Base-by-base conservation (phyloP, 2,797 vertebrate species). In the Tokudaia muenninki region DNA sequence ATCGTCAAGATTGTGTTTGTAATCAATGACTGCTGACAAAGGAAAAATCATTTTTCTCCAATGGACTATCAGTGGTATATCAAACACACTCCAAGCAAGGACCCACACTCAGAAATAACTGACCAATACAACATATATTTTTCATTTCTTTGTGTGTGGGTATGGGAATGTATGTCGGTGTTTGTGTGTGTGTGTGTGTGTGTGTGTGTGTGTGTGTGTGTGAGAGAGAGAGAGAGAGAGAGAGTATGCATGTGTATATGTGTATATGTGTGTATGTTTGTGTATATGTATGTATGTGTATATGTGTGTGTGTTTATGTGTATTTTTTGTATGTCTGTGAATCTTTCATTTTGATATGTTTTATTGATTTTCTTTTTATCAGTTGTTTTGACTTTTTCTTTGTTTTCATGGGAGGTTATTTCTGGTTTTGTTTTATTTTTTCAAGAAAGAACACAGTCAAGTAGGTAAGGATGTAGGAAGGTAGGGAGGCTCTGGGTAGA, bases 281-380 rank as follows among this genome's bases (percentile, higher is more conserved):
- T 12, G 4, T 41, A 9, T 65, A 8, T 59, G 13, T 17, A 2
- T 17, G 2, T 70, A 5, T 16, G 31, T 16, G 14, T 63, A 9
- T 63, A 2, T 63, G 9, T 63, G 9, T 70, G 0, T 70, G 5
- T 31, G 6, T 50, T 1, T 16, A 1, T 10, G 8, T 21, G 31
- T 55, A 16, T 22, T 9, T 9, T 41, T 74, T 74, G 8, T 74
- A 31, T 79, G 29, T 34, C 26, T 79, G 77, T 17, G 16, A 50
- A 7, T 52, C 13, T 17, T 78, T 47, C 29, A 24, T 77, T 14
- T 78, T 34, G 7, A 31, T 78, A 41, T 19, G 3, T 47, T 78
- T 78, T 8, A 34, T 52, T 78, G 16, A 78, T 10, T 52, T 78
- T 78, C 44, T 78, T 78, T 47, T 50, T 78, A 47, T 16, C 29